Evolutionary conservation across 2,113 vertebrate genomes (phyloP), one percentile per base, ranked within the genome.

Genomic region (Dryoscopus gambensis): DNA sequence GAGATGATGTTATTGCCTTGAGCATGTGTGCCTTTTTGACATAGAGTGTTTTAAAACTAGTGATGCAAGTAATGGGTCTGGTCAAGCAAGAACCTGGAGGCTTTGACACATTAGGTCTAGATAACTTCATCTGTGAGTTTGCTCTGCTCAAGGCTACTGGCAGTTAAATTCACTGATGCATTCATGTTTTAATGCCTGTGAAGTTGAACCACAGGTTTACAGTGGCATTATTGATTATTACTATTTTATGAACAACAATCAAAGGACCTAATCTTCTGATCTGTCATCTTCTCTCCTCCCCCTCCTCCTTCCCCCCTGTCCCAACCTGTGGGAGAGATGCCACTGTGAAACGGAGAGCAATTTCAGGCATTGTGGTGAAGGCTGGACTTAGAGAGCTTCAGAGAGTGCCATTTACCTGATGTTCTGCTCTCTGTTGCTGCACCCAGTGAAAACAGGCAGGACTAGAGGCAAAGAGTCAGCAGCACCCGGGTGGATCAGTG

Each of bases 281-380:
- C 46, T 55, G 13, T 30, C 18, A 42, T 55, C 21, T 31, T 37
- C 23, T 15, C 6, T 68, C 28, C 33, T 65, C 6, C 22, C 30
- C 4, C 10, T 3, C 2, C 2, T 3, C 25, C 4, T 22, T 49
- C 35, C 7, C 15, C 17, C 4, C 8, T 11, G 1, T 5, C 8
- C 5, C 30, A 2, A 0, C 57, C 17, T 30, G 28, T 67, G n/a
- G 40, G 27, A 83, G 53, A 85, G 47, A 56, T 35, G 40, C 30
- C 14, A 4, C 7, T 79, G 53, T 64, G 46, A 68, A 82, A 76
- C 71, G 35, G 15, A 83, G 46, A 79, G 33, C 20, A 18, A 50
- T 63, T 78, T 86, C 56, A 75, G 35, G 28, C 20, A 24, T n/a
- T 0, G 0, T 3, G 4, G 13, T 35, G 35, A 64, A 59, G 27